These are phyloP conservation scores for Clarias fuscus DNA, from an alignment of 2,797 vertebrate species.

Conservation along the genomic window DNA sequence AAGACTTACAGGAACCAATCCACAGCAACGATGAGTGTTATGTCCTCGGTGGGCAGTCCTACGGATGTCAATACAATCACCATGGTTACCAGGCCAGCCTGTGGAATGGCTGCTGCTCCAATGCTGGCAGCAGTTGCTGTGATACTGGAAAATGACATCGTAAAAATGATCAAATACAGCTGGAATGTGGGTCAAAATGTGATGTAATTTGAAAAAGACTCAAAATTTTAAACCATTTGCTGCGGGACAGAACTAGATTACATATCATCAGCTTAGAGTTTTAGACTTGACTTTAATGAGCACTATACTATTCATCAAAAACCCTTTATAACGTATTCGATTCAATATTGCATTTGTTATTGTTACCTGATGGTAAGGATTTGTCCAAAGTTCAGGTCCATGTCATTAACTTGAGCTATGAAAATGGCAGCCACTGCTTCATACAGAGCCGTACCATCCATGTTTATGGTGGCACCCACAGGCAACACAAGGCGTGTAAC, in stretches of 20 bases:
- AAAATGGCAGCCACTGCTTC: slow-evolving; percentile 97
- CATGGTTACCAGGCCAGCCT: slow-evolving; percentile 98
- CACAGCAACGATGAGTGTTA: slow-evolving; percentile 95
- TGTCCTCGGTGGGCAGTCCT: slow-evolving; percentile 95
- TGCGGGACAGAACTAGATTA: neutral
- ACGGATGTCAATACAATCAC: slow-evolving; percentile 97
- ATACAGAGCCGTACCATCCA: slow-evolving; percentile 95
- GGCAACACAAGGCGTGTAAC: slow-evolving; percentile 94
- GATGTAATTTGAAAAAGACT: neutral
- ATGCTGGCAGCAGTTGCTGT: slow-evolving; percentile 97
- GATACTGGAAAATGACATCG: slow-evolving; percentile 77
- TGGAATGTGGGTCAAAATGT: neutral
- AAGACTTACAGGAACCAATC: slow-evolving; percentile 98
- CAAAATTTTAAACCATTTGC: neutral
- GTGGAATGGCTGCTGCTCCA: slow-evolving; percentile 95
- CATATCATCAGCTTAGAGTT: neutral
- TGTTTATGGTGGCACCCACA: slow-evolving; percentile 96
- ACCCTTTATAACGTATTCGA: neutral
- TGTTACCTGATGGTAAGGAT: slow-evolving; percentile 95
- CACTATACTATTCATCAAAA: neutral
- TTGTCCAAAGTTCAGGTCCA: slow-evolving; percentile 94
- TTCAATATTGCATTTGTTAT: neutral
- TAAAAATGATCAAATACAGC: slow-evolving; percentile 13
- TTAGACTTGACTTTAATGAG: neutral
- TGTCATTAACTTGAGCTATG: slow-evolving; percentile 96